Conservation (phyloP, 2,113 vertebrate species). For the Bubo scandiacus region DNA sequence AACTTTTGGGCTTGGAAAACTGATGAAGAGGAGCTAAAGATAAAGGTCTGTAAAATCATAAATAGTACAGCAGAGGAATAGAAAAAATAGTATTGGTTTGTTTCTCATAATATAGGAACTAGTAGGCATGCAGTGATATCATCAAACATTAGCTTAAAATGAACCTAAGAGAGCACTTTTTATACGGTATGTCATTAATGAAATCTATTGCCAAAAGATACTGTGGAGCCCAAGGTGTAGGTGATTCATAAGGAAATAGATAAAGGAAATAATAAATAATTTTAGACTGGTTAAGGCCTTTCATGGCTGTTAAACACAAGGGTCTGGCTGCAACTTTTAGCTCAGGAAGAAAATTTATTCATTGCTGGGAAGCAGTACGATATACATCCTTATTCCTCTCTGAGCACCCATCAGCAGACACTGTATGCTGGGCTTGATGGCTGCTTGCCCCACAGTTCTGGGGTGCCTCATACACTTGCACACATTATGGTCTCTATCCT, state of each 20-base stretch:
- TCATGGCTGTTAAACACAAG: background rate
- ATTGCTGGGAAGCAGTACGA: background rate
- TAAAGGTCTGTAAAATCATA: background rate
- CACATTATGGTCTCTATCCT: background rate
- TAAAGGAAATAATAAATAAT: background rate
- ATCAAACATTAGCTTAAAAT: background rate
- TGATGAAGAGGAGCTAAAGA: background rate
- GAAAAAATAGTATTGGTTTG: background rate
- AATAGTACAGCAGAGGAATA: background rate
- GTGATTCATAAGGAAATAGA: background rate
- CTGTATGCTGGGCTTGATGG: fast-evolving
- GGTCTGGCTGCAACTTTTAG: background rate
- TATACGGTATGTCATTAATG: background rate
- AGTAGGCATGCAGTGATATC: background rate
- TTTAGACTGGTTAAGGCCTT: background rate
- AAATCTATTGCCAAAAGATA: background rate
- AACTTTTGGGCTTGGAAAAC: background rate
- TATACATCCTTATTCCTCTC: no score
- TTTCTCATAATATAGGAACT: background rate
- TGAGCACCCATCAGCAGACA: background rate
- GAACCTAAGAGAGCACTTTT: background rate
- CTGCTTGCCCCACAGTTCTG: background rate
- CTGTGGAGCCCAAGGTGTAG: background rate
- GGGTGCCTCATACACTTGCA: background rate
- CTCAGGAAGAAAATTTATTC: background rate